Conservation (phyloP, 2,888 invertebrate species). For the Netelia fuscicornis region DNA sequence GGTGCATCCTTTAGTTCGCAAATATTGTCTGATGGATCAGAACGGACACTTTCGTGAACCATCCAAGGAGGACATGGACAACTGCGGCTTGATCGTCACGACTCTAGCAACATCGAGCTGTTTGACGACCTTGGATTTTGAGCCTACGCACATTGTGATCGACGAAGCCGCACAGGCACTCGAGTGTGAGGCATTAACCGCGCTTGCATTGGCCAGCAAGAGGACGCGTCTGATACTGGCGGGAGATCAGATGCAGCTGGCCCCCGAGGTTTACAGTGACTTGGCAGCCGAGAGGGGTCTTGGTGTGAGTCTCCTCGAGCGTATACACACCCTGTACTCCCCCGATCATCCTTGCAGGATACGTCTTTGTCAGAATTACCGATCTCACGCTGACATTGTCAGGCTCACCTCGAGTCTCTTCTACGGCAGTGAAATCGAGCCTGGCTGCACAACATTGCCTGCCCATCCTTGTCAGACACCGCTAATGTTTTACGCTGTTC, state of each 20-base stretch:
- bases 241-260: conserved; percentile 94
- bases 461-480: conserved; percentile 90
- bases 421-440: conserved; percentile 91
- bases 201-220: conserved; percentile 90
- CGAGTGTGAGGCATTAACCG: conserved; percentile 94
- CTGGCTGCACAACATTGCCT: conserved; percentile 89
- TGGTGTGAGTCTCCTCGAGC: conserved; percentile 91
- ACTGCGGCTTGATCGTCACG: conserved; percentile 90
- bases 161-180: conserved; percentile 96
- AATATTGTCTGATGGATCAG: conserved; percentile 91
- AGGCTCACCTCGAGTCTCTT: conserved; percentile 93
- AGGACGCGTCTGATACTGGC: conserved; percentile 92
- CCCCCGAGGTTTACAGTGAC: conserved; percentile 92
- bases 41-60: conserved; percentile 89
- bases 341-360: conserved; percentile 91
- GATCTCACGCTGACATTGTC: conserved; percentile 93
- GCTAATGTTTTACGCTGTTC: conserved; percentile 92
- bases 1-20: conserved; percentile 79
- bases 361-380: conserved; percentile 92
- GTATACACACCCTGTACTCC: conserved; percentile 92
- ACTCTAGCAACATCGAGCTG: conserved; percentile 93
- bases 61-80: conserved; percentile 89
- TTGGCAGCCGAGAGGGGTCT: conserved; percentile 90
- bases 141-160: conserved; percentile 92
- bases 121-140: conserved; percentile 89